Conservation (phyloP, 2,797 vertebrate species). For the Acipenser oxyrinchus region DNA sequence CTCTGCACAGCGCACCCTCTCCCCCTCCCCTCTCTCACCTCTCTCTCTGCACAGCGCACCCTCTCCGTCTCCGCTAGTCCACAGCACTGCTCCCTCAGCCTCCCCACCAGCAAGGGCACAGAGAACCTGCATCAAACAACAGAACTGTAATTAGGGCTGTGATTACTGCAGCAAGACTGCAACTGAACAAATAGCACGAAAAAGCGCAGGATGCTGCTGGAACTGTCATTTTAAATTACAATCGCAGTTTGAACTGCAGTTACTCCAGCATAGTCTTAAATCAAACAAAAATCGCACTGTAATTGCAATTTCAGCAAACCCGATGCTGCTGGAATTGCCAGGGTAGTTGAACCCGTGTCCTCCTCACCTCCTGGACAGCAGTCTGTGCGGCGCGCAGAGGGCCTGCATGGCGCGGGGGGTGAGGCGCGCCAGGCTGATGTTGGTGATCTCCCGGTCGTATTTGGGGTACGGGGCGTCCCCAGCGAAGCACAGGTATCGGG, state of each 20-base stretch:
- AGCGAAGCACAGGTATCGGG: conserved; percentile 47
- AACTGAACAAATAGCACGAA: too few relatives aligned
- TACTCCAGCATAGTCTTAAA: too few relatives aligned
- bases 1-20: neutral
- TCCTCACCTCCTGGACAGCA: conserved; percentile 47
- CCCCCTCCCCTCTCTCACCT: neutral
- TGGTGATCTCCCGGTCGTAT: conserved; percentile 26
- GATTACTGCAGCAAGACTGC: neutral
- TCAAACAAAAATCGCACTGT: too few relatives aligned
- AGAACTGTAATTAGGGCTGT: neutral
- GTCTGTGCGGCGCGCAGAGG: conserved; percentile 46
- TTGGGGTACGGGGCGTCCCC: conserved; percentile 35
- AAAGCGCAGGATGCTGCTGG: too few relatives aligned
- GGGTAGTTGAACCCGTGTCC: too few relatives aligned
- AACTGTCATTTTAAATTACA: too few relatives aligned
- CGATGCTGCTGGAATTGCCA: too few relatives aligned
- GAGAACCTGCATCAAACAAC: conserved; percentile 33
- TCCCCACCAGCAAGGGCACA: conserved; percentile 33
- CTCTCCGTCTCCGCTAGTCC: conserved; percentile 25
- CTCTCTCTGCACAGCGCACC: conserved; percentile 31
- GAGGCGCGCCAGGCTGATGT: neutral
- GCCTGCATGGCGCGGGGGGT: conserved; percentile 16
- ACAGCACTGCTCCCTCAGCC: conserved; percentile 50
- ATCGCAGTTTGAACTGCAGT: too few relatives aligned
- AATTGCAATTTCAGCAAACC: too few relatives aligned